Evolutionary conservation across 2,888 invertebrate genomes (phyloP).

Genomic region (Orthonevra nobilis): DNA sequence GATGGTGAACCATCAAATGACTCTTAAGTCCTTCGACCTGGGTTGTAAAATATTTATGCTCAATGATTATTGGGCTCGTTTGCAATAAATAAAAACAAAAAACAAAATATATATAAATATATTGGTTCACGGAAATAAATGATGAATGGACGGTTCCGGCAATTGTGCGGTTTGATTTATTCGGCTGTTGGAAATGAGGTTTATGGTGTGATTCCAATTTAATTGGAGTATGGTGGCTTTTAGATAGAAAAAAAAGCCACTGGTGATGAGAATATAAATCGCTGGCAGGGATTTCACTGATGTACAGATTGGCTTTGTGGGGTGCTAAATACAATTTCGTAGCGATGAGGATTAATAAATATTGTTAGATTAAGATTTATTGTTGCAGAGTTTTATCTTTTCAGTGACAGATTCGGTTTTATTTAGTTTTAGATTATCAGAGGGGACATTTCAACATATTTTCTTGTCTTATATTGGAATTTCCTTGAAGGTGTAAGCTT

Average conservation of each 20-base stretch:
- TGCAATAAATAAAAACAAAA: slow-evolving; percentile 23
- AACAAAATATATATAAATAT: neutral
- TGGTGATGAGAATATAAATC: slow-evolving; percentile 29
- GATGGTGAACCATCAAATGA: no score
- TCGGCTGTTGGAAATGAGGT: slow-evolving; percentile 45
- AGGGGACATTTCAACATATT: no score
- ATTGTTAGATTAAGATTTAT: slow-evolving; percentile 49
- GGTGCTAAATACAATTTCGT: slow-evolving; percentile 38
- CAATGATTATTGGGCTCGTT: slow-evolving; percentile 22
- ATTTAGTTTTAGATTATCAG: no score
- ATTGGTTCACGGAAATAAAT: slow-evolving; percentile 22
- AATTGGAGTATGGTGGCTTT: slow-evolving; percentile 36
- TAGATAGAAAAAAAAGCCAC: neutral
- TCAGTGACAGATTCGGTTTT: no score
- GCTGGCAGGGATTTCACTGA: slow-evolving; percentile 44
- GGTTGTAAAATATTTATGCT: slow-evolving; percentile 39
- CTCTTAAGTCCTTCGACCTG: neutral
- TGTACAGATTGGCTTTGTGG: slow-evolving; percentile 36
- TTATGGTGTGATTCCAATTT: slow-evolving; percentile 60
- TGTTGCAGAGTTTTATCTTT: slow-evolving; percentile 29
- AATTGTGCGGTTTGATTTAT: slow-evolving; percentile 55
- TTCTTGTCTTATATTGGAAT: no score
- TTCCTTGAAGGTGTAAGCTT: no score
- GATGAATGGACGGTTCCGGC: slow-evolving; percentile 43
- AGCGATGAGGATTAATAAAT: slow-evolving; percentile 52